Conservation (phyloP, 2,888 invertebrate genomes). For the Dinocampus coccinellae region DNA sequence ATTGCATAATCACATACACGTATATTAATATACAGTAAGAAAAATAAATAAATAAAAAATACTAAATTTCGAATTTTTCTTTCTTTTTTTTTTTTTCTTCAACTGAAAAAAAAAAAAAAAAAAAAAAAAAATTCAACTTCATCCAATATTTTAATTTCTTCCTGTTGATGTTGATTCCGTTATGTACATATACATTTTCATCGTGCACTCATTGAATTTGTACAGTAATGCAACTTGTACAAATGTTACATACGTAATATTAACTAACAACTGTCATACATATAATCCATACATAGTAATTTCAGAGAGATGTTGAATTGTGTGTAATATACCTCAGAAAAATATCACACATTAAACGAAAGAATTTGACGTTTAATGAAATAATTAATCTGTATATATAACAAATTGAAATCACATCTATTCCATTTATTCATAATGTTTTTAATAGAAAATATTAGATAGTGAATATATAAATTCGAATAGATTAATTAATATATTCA, state of each 20-base stretch:
- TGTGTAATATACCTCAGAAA: neutral
- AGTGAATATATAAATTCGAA: too few species aligned
- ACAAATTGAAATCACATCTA: too few species aligned
- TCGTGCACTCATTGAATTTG: neutral
- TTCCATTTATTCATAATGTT: too few species aligned
- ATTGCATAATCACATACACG: neutral
- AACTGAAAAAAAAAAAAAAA: too few species aligned
- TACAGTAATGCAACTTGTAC: constrained; percentile 12
- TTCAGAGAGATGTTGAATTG: constrained; percentile 37
- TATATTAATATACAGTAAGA: too few species aligned
- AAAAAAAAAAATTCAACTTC: neutral
- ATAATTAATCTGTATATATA: too few species aligned
- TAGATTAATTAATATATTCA: too few species aligned
- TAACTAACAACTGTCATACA: constrained; percentile 42
- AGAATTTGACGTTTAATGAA: too few species aligned
- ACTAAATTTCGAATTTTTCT: neutral
- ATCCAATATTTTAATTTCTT: neutral
- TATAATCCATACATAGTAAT: constrained; percentile 63
- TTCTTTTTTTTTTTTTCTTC: too few species aligned
- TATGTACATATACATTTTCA: constrained; percentile 34
- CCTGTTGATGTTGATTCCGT: constrained; percentile 42
- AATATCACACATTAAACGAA: neutral
- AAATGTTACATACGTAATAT: constrained; percentile 45
- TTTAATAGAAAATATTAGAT: too few species aligned
- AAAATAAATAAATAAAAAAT: neutral